Base-by-base conservation (phyloP, 1,140 invertebrate genomes). In the Babylonia areolata region DNA sequence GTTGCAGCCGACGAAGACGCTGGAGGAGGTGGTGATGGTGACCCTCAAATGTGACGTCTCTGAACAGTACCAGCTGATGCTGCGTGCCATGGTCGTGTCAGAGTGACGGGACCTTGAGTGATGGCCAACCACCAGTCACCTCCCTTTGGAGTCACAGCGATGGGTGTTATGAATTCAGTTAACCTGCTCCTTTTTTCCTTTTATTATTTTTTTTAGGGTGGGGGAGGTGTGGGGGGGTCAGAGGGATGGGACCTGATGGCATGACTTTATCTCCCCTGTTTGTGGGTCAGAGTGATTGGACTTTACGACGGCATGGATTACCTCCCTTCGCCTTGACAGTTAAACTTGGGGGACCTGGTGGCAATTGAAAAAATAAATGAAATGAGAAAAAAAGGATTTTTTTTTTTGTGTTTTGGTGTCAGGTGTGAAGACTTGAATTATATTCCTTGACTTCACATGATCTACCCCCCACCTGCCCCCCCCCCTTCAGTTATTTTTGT, bases 11-110 rank as follows among this genome's bases (percentile, higher is more conserved):
- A 93, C 90, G 85, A 77, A 89, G 40, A 80, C 89, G 5, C 87
- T 92, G n/a, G 93, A 93, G 64, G 89, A 91, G 20, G 90, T 85
- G 80, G 89, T 93, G 31, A 64, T 89, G 15, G 84, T 92, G 35
- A 93, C 92, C 1, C 37, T 94, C 75, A 92, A 91, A 85, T 91
- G 93, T 51, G 93, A 94, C 81, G 88, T 91, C 0, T 86, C 89
- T 12, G 93, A 94, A 79, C 91, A 92, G 84, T 89, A 92, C 33
- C 89, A 88, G 54, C 84, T 94, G 39, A 90, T 94, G 87, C 77
- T 94, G 35, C 85, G 91, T 31, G 93, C 91, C n/a, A 90, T 93
- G 86, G 92, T 94, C 20, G 92, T 94, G 0, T 92, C 92, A 2
- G 91, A 90, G 42, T 92, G 87, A 87, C 20, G 64, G 23, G 33